Evolutionary conservation across 2,113 vertebrate species (phyloP), one percentile per base, ranked within the genome.

Genomic region (Rhabdornis inornatus): DNA sequence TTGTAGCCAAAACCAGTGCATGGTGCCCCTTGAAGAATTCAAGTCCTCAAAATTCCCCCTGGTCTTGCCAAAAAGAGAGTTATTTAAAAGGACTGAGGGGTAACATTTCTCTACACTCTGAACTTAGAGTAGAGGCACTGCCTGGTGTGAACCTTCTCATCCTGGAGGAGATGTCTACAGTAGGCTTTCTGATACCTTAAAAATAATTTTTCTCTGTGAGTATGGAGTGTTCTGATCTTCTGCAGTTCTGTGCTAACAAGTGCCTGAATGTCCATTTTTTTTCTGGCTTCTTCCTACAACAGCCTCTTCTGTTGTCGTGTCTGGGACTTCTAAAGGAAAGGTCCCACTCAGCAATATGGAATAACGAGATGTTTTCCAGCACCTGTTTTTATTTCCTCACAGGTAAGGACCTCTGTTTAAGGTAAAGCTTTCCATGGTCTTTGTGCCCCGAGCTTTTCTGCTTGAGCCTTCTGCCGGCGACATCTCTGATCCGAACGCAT

Each of bases 401-500:
- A 90, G 35, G 75, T 95, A 85, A 88, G 68, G 52, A 74, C 59
- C 44, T 80, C 71, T 77, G 47, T 86, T 94, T 94, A 70, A 88
- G 82, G 64, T 56, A 93, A 93, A 92, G 11, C 56, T 90, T 91
- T 45, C 75, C 39, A 15, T 59, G 45, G 59, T 85, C 50, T 47
- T 76, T 30, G 7, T 4, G 21, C 77, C 87, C 37, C 0, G 0
- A 70, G 84, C 63, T 88, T 70, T 94, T 39, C 52, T 68, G 71
- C 75, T 80, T 42, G 85, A 95, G 75, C 75, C 87, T 94, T 95
- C 90, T 93, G 90, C 85, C 60, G 47, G 82, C 0, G 52, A 83
- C 85, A 24, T 70, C 87, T 86, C 79, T 65, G 59, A 83, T 96
- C 95, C 28, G 59, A 95, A 91, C 22, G 72, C 90, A 95, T 97